phyloP scores from a whole-genome alignment of 2,113 vertebrate genomes.

The Boleophthalmus pectinirostris region DNA sequence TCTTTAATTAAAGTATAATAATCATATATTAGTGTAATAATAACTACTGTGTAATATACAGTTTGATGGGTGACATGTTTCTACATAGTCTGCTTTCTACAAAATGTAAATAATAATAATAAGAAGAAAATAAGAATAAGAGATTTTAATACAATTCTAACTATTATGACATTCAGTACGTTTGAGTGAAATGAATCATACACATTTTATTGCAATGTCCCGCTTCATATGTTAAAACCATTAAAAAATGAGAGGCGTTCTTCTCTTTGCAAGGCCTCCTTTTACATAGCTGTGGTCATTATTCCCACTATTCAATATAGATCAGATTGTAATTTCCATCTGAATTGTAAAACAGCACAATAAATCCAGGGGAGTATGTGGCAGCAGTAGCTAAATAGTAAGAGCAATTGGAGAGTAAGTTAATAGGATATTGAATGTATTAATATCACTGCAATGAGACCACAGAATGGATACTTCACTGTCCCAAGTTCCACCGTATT shows the following conservation, averaged over 20 bases:
- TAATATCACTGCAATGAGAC: neutral
- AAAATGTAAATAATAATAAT: too few species aligned
- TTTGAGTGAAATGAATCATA: too few species aligned
- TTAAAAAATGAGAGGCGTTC: neutral
- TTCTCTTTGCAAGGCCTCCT: neutral
- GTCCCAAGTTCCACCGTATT: neutral
- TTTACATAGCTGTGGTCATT: conserved; percentile 9
- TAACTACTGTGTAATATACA: too few species aligned
- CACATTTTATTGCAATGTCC: neutral
- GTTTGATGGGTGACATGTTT: too few species aligned
- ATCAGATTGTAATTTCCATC: neutral
- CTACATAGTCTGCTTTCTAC: too few species aligned
- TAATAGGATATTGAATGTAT: conserved; percentile 3
- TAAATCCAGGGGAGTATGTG: neutral
- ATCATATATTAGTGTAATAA: too few species aligned
- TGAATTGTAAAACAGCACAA: conserved; percentile 1
- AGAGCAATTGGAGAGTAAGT: neutral
- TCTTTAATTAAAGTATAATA: too few species aligned
- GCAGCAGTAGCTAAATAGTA: neutral
- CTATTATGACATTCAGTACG: too few species aligned
- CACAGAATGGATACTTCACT: neutral
- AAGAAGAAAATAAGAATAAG: too few species aligned
- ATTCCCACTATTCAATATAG: neutral
- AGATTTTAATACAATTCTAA: too few species aligned
- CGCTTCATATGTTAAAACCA: neutral